Conservation (phyloP, 2,888 invertebrate genomes). For the Brenthis hecate region DNA sequence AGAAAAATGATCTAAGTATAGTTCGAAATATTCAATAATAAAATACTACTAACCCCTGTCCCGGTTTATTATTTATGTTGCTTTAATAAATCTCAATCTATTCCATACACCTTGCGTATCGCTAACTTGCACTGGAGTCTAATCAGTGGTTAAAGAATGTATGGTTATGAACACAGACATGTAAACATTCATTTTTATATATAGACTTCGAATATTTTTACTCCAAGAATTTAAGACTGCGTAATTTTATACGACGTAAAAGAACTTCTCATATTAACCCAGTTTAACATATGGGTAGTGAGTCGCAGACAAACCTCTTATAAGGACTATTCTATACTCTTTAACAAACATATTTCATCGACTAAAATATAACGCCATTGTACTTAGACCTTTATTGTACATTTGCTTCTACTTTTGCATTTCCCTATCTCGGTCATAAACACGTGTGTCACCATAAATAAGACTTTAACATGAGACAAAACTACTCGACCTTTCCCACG, state of each 20-base stretch:
- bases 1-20: no score
- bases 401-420: not conserved
- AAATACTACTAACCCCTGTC: no score
- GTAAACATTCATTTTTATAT: no score
- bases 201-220: no score
- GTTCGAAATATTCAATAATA: no score
- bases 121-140: no score
- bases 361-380: constrained; percentile 4
- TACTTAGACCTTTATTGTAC: constrained; percentile 5
- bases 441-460: constrained; percentile 35
- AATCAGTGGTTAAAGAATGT: no score
- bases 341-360: not conserved
- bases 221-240: no score
- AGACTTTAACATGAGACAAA: constrained; percentile 29
- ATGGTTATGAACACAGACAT: no score
- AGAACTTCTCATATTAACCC: not conserved
- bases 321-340: not conserved
- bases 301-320: constrained; percentile 6
- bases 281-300: constrained; percentile 1
- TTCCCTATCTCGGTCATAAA: constrained; percentile 24
- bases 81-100: no score
- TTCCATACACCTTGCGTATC: no score
- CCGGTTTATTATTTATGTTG: no score
- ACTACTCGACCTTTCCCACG: constrained; percentile 25
- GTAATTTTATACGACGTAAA: not conserved